Conservation (phyloP, 2,888 invertebrate species). For the Micoletzkya japonica region DNA sequence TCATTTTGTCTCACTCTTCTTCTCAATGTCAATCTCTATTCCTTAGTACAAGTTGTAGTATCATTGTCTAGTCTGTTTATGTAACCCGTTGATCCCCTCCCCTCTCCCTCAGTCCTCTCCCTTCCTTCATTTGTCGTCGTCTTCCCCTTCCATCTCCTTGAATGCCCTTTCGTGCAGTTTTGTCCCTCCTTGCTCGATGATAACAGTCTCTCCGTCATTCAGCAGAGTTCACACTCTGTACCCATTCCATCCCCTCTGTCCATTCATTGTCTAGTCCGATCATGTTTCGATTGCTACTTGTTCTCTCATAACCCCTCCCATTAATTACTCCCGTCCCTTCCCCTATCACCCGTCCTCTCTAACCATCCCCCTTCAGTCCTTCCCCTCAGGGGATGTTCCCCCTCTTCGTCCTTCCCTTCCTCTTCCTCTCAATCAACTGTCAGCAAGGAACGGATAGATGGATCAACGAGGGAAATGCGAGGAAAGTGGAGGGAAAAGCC, state of each 20-base stretch:
- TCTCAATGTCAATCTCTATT: not conserved
- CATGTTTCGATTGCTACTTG: too few relatives aligned
- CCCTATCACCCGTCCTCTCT: too few relatives aligned
- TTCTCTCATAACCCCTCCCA: too few relatives aligned
- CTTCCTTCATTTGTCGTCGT: not conserved
- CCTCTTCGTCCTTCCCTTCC: not conserved
- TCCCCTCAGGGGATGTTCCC: too few relatives aligned
- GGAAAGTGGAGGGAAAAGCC: constrained; percentile 17
- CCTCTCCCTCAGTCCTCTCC: not conserved
- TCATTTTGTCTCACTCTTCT: not conserved
- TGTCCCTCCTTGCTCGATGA: too few relatives aligned
- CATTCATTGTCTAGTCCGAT: too few relatives aligned
- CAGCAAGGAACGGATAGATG: constrained; percentile 2
- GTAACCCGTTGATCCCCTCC: not conserved
- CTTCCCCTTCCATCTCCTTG: constrained; percentile 1
- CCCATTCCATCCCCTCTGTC: too few relatives aligned
- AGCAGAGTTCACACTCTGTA: too few relatives aligned
- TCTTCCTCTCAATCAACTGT: not conserved
- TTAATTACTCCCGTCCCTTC: too few relatives aligned
- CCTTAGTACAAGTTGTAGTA: not conserved
- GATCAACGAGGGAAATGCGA: constrained; percentile 28
- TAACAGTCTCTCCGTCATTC: too few relatives aligned
- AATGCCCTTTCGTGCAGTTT: too few relatives aligned
- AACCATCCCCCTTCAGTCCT: too few relatives aligned
- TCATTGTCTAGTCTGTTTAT: not conserved